phyloP scores from a whole-genome alignment of 2,113 vertebrate genomes.

The Callocephalon fimbriatum region DNA sequence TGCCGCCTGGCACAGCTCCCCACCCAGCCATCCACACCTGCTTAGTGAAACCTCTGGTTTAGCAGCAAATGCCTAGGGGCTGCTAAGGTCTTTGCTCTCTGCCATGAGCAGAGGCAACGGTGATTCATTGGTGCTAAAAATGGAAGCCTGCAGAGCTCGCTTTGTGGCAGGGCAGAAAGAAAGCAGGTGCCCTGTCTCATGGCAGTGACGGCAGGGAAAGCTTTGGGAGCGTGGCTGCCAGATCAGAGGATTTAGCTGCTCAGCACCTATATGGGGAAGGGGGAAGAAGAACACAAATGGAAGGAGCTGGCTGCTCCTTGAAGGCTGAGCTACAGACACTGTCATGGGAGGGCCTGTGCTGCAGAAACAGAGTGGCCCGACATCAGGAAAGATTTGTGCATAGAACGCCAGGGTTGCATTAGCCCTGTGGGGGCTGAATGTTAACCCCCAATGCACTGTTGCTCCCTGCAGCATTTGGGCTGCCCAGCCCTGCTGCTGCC shows the following conservation, averaged over 20 bases:
- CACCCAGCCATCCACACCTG: neutral
- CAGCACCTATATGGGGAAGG: accelerated
- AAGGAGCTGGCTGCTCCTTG: neutral
- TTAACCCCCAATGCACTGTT: accelerated
- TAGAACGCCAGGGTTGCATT: neutral
- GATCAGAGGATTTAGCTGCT: neutral
- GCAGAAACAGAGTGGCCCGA: neutral
- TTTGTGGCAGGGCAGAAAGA: neutral
- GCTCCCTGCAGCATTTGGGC: neutral
- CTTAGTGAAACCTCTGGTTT: neutral
- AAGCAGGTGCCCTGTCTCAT: neutral
- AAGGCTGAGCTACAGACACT: neutral
- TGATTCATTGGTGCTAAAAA: neutral
- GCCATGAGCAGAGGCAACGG: neutral
- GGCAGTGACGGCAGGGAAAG: accelerated
- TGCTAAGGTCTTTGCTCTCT: neutral
- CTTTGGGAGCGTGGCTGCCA: accelerated
- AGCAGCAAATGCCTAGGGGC: neutral
- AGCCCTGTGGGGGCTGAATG: neutral
- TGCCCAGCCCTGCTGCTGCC: neutral
- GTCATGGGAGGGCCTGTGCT: neutral
- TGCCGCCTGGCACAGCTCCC: accelerated
- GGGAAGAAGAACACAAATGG: neutral
- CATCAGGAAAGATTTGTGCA: neutral
- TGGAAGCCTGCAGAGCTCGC: neutral